Base-by-base conservation (phyloP, 2,113 vertebrate genomes). In the Calcarius ornatus region DNA sequence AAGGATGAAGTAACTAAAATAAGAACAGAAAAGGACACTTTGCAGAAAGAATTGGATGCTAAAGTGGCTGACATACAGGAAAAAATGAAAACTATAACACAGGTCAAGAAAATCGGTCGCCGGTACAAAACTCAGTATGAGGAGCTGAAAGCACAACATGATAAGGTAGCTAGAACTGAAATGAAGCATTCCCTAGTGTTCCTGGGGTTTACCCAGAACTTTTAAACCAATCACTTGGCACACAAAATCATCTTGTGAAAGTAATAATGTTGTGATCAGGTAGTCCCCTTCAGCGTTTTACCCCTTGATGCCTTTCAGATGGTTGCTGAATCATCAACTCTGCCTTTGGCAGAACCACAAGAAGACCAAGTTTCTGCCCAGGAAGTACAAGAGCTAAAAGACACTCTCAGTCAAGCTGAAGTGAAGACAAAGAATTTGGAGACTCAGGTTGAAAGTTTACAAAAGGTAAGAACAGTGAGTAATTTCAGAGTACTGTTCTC, bases 51-150 rank as follows among this genome's bases (percentile, higher is more conserved):
- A 5, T 21, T 99, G 30, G 98, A 99, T 37, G 92, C 95, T 48
- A 99, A 98, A 97, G 98, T 97, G 66, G 94, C 98, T 53, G 99
- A 99, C 50, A 98, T 99, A 78, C 98, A 98, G 94, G 99, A 99
- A 75, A 99, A 99, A 96, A 57, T 97, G 18, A 99, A 98, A 98
- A 99, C 99, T 23, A 99, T 99, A 96, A 99, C 98, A 27, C 99
- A 99, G 95, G 99, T 99, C 81, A 99, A 99, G 98, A 99, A 99
- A 97, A 99, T 99, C 12, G 99, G 99, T 15, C 98, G 99, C 6
- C 98, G 99, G 47, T 99, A 99, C 92, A 99, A 99, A 96, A 99
- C 98, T 47, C 99, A 99, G 5, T 99, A 99, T 79, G 99, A 99
- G 94, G 99, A 99, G 86, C 98, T 99, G 37, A 99, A 99, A 95